A percentile compares a stretch with the other conserved stretches of the same genome.
These are phyloP conservation scores for Drosophila yakuba DNA, from an alignment of 1,140 invertebrate species.

Conservation along the genomic window DNA sequence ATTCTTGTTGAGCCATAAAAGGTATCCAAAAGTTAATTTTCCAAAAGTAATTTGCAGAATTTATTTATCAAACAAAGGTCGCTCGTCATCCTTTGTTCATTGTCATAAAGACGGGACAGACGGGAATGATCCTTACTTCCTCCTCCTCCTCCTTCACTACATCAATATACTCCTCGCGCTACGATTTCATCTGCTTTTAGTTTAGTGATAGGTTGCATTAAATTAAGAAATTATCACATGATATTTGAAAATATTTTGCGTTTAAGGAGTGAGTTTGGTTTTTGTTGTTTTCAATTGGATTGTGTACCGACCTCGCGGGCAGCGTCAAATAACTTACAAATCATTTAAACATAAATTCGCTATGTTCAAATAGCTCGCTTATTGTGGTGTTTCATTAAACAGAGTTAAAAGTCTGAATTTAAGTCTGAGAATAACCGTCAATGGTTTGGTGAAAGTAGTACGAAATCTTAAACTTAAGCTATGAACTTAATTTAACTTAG, in stretches of 20 bases:
- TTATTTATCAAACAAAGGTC: conserved; percentile 56
- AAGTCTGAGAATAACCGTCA: conserved; percentile 15
- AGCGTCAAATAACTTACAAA: conserved; percentile 74
- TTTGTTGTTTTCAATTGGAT: conserved; percentile 39
- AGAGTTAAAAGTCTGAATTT: conserved; percentile 28
- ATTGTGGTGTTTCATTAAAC: conserved; percentile 17
- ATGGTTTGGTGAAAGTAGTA: conserved; percentile 50
- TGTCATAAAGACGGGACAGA: conserved; percentile 63
- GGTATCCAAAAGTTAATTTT: conserved; percentile 66
- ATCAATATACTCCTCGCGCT: conserved; percentile 59
- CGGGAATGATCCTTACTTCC: conserved; percentile 69
- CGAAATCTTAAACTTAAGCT: conserved; percentile 76
- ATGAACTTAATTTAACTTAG: conserved; percentile 77
- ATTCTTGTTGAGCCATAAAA: conserved; percentile 66
- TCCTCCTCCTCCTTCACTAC: background rate
- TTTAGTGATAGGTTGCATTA: conserved; percentile 75
- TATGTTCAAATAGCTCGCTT: conserved; percentile 60
- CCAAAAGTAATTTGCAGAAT: conserved; percentile 62
- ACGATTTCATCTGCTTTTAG: conserved; percentile 37
- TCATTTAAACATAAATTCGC: conserved; percentile 60
- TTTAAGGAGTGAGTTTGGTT: conserved; percentile 64
- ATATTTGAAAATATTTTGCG: conserved; percentile 68
- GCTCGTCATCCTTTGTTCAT: conserved; percentile 44
- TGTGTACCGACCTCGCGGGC: conserved; percentile 12
- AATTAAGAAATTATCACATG: conserved; percentile 79